These are phyloP conservation scores for Polyommatus iphigenia DNA, from an alignment of 2,888 invertebrate genomes.

Conservation along the genomic window DNA sequence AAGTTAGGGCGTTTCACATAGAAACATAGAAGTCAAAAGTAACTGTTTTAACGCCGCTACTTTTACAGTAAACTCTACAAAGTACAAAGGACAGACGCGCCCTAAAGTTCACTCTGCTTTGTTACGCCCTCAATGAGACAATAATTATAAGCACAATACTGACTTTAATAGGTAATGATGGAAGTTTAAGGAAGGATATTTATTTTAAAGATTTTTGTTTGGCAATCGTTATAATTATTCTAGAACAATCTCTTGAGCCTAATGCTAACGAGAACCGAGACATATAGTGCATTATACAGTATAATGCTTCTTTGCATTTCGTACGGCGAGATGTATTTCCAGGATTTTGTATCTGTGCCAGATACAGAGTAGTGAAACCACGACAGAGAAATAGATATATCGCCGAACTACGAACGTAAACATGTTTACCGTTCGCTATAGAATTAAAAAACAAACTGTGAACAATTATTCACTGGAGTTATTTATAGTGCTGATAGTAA, in stretches of 20 bases:
- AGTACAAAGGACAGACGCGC: no score
- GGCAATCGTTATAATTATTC: conserved; percentile 15
- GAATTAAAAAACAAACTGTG: conserved; percentile 69
- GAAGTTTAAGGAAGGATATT: no score
- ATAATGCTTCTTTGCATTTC: conserved; percentile 48
- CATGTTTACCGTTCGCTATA: conserved; percentile 68
- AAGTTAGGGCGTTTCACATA: no score
- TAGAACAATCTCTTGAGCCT: conserved; percentile 36
- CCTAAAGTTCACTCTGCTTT: no score
- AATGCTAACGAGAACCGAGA: conserved; percentile 39
- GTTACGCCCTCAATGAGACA: no score
- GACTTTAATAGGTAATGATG: no score
- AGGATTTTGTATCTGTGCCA: conserved; percentile 54
- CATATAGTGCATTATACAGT: conserved; percentile 45
- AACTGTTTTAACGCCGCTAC: no score
- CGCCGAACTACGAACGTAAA: conserved; percentile 65
- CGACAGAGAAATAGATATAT: conserved; percentile 70
- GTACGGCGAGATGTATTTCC: conserved; percentile 49
- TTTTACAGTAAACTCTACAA: no score
- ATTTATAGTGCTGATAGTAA: conserved; percentile 26
- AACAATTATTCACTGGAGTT: conserved; percentile 54
- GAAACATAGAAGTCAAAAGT: no score
- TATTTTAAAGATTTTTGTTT: background rate
- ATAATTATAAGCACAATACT: no score
- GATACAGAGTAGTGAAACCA: conserved; percentile 64